These are phyloP conservation scores for Phylloscopus trochilus DNA, from an alignment of 2,113 vertebrate genomes.

Conservation along the genomic window DNA sequence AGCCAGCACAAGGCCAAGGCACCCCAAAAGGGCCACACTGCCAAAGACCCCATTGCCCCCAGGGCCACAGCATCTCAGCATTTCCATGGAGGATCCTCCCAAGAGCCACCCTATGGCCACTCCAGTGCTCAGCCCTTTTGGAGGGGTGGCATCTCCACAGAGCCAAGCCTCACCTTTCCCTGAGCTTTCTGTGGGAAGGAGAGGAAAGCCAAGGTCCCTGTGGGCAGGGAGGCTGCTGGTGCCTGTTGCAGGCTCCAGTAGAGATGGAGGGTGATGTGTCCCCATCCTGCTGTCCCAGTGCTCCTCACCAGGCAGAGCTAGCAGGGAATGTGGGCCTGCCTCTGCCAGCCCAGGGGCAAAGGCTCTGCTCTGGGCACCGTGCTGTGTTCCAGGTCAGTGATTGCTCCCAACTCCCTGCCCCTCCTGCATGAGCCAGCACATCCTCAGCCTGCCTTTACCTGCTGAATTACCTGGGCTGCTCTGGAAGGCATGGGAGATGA, in stretches of 20 bases:
- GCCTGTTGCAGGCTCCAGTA: not conserved
- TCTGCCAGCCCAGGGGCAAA: not conserved
- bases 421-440: not conserved
- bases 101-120: not conserved
- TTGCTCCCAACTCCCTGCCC: not conserved
- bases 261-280: not conserved
- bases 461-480: not conserved
- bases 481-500: not conserved
- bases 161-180: not conserved
- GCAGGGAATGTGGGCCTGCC: not conserved
- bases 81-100: not conserved
- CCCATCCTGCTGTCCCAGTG: not conserved
- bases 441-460: not conserved
- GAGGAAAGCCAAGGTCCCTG: not conserved
- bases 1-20: not conserved
- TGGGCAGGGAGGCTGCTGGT: not conserved
- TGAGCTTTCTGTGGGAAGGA: not conserved
- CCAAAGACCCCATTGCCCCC: not conserved
- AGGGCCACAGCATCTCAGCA: not conserved
- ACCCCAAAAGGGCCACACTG: not conserved
- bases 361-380: fast-evolving
- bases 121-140: fast-evolving
- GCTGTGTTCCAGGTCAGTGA: not conserved
- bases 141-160: not conserved
- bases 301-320: not conserved